Percentiles rank a stretch among this genome's conserved stretches.
These are phyloP conservation scores for Cryptoprocta ferox DNA, from an alignment of 2,797 vertebrate genomes.

Conservation along the genomic window DNA sequence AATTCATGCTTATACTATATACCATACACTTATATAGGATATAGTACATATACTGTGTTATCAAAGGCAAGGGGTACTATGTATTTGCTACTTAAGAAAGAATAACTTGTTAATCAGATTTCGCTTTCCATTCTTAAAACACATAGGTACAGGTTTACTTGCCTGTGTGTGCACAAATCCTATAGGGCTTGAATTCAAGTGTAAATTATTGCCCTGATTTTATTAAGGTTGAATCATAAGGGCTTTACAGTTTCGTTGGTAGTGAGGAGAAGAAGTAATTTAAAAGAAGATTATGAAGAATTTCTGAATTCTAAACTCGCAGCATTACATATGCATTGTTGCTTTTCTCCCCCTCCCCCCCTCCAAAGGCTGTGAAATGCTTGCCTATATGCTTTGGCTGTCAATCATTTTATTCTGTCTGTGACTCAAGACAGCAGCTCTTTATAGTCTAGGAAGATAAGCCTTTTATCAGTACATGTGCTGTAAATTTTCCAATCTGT, in stretches of 20 bases:
- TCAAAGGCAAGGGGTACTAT: not conserved
- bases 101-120: not conserved
- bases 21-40: not conserved
- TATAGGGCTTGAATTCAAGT: not conserved
- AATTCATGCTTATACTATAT: not conserved
- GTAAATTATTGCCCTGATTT: not conserved
- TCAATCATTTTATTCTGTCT: not conserved
- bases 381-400: not conserved
- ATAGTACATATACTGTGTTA: not conserved
- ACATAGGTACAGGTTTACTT: not conserved
- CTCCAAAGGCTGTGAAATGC: not conserved
- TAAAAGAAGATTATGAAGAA: not conserved
- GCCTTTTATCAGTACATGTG: not conserved
- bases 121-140: slow-evolving; percentile 31
- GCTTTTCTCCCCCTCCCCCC: not conserved
- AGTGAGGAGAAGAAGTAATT: not conserved
- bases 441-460: not conserved
- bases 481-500: not conserved
- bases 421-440: not conserved
- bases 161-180: not conserved
- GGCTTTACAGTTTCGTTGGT: not conserved
- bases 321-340: not conserved
- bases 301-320: not conserved
- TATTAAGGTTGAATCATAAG: not conserved
- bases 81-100: not conserved